phyloP scores from a whole-genome alignment of 1,140 invertebrate genomes.

The Mesaphorura yosii region DNA sequence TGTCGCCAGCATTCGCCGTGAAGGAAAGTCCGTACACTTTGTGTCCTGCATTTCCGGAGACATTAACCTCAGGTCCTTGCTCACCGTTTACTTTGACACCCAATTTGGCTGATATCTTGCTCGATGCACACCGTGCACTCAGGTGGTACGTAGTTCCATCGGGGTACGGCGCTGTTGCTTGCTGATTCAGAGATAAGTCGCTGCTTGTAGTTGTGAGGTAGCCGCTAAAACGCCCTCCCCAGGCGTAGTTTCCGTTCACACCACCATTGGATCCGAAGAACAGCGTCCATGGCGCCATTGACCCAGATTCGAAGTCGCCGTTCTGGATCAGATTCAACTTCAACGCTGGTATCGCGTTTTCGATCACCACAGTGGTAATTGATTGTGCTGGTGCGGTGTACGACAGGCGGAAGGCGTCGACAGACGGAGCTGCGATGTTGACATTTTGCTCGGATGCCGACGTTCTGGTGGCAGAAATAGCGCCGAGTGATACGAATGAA shows the following conservation, averaged over 20 bases:
- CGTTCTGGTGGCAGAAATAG: neutral
- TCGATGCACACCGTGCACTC: conserved; percentile 15
- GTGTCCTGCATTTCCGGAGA: neutral
- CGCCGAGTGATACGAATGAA: neutral
- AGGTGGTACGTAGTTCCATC: conserved; percentile 3
- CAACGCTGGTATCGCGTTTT: neutral
- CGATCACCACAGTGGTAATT: neutral
- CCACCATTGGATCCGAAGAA: conserved; percentile 1
- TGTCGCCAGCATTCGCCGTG: conserved; percentile 8
- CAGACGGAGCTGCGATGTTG: neutral
- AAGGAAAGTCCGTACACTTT: conserved; percentile 12
- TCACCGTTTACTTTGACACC: conserved; percentile 17
- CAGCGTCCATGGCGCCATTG: neutral
- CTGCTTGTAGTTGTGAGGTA: neutral
- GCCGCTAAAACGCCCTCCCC: neutral
- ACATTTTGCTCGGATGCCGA: conserved; percentile 15
- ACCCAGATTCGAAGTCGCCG: conserved; percentile 14
- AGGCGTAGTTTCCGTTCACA: neutral
- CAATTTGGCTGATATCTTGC: conserved; percentile 6
- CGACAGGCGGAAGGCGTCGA: neutral
- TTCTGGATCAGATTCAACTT: conserved; percentile 7
- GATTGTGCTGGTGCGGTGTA: conserved; percentile 7
- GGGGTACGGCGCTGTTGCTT: neutral
- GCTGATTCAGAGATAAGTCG: neutral
- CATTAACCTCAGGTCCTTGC: conserved; percentile 3